These are phyloP conservation scores for Archips crataeganus DNA, from an alignment of 2,888 invertebrate species.

Conservation along the genomic window DNA sequence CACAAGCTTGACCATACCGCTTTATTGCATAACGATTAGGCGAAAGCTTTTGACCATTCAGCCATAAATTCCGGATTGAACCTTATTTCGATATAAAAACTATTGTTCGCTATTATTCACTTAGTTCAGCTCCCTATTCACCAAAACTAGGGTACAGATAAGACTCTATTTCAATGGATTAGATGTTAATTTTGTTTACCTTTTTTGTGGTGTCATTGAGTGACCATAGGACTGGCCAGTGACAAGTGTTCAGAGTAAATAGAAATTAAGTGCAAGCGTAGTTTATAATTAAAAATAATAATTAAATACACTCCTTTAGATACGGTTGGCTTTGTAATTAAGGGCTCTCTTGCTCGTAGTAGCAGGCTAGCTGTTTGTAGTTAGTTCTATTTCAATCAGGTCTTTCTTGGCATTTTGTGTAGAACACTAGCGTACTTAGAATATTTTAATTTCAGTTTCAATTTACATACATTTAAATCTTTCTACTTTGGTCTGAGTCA, in stretches of 20 bases:
- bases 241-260: conserved; percentile 68
- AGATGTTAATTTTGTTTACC: conserved; percentile 1
- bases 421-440: too few relatives aligned
- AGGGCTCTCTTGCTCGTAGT: neutral
- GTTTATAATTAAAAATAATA: neutral
- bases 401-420: too few relatives aligned
- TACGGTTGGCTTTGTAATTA: neutral
- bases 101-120: neutral
- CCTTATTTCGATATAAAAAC: conserved; percentile 7
- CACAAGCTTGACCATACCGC: conserved; percentile 70
- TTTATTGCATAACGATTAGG: conserved; percentile 77
- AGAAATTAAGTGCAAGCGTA: conserved; percentile 42
- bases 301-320: neutral
- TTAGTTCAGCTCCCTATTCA: neutral
- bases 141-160: neutral
- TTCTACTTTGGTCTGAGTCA: too few relatives aligned
- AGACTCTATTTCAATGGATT: neutral
- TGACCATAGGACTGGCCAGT: conserved; percentile 29
- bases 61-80: neutral
- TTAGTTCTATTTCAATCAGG: too few relatives aligned
- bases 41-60: conserved; percentile 30
- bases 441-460: too few relatives aligned
- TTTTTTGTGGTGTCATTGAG: conserved; percentile 15
- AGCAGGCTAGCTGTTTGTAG: too few relatives aligned
- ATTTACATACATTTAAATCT: too few relatives aligned